phyloP scores from a whole-genome alignment of 2,797 vertebrate genomes.

The Kryptolebias ocellatus region DNA sequence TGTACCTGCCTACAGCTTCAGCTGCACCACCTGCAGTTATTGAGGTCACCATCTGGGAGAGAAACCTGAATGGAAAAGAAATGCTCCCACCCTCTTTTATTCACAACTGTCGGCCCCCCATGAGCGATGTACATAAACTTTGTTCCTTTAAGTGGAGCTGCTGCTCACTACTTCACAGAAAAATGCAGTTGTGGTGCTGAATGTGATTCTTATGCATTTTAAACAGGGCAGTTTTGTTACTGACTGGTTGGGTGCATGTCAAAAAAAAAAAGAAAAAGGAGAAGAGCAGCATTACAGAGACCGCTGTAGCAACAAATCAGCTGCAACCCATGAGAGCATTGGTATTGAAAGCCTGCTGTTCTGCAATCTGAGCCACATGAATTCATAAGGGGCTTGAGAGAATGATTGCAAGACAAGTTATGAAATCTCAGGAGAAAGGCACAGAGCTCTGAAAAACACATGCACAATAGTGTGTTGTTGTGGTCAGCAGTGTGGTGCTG shows the following conservation, averaged over 20 bases:
- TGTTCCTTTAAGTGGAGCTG: slow-evolving; percentile 21
- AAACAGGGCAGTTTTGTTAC: slow-evolving; percentile 9
- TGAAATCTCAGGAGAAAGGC: slow-evolving; percentile 17
- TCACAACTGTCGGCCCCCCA: slow-evolving; percentile 41
- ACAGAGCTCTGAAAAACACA: slow-evolving; percentile 23
- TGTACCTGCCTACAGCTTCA: slow-evolving; percentile 27
- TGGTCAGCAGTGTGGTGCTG: slow-evolving; percentile 27
- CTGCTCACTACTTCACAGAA: slow-evolving; percentile 15
- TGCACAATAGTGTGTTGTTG: slow-evolving; percentile 24
- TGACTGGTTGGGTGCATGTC: slow-evolving; percentile 18
- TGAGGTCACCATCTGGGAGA: slow-evolving; percentile 50
- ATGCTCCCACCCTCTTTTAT: slow-evolving; percentile 46
- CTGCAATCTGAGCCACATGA: slow-evolving; percentile 24
- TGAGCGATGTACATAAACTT: slow-evolving; percentile 49
- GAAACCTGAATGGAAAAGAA: slow-evolving; percentile 53
- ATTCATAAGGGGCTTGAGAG: slow-evolving; percentile 33
- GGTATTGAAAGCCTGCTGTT: slow-evolving; percentile 34
- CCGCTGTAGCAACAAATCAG: slow-evolving; percentile 30
- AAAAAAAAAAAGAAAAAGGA: not conserved
- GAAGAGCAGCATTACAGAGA: slow-evolving; percentile 13
- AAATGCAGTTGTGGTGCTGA: not conserved
- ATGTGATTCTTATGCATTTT: slow-evolving; percentile 15
- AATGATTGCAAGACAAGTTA: slow-evolving; percentile 49
- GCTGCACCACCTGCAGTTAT: slow-evolving; percentile 49
- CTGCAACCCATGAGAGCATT: slow-evolving; percentile 16